Conservation (phyloP, 2,113 vertebrate species). For the Oenanthe oenanthe region DNA sequence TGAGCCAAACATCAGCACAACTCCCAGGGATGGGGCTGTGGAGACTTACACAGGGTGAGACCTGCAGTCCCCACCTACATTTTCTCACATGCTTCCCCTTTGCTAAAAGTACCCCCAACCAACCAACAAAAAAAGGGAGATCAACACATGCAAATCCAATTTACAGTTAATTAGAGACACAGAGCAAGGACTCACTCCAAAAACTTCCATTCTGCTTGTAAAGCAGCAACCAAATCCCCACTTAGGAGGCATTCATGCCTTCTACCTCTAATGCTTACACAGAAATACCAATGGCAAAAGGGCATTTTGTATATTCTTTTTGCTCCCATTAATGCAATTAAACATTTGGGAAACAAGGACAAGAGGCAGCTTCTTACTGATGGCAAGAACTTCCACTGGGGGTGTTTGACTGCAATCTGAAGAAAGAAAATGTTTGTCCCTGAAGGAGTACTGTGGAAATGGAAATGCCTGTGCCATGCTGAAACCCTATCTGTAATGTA, state of each 20-base stretch:
- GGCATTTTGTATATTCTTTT: background rate
- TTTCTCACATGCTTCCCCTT: background rate
- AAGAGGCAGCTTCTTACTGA: background rate
- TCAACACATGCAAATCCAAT: background rate
- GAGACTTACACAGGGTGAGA: background rate
- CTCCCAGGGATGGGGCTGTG: accelerated
- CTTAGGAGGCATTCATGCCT: background rate
- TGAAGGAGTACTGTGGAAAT: background rate
- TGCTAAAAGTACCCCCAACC: accelerated
- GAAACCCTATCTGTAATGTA: background rate
- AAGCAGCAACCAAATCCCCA: background rate
- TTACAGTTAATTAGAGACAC: background rate
- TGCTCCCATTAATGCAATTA: background rate
- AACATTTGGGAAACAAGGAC: background rate
- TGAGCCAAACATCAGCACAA: background rate
- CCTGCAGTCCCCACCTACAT: accelerated
- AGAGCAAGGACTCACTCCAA: background rate
- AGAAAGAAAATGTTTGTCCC: background rate
- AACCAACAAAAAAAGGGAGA: background rate
- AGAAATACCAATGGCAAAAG: background rate
- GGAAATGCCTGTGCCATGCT: background rate
- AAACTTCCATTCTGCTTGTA: background rate
- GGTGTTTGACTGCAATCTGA: background rate
- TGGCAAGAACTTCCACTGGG: background rate
- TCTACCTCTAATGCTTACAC: background rate